Conservation (phyloP, 2,797 vertebrate genomes). For the Xenentodon cancila region DNA sequence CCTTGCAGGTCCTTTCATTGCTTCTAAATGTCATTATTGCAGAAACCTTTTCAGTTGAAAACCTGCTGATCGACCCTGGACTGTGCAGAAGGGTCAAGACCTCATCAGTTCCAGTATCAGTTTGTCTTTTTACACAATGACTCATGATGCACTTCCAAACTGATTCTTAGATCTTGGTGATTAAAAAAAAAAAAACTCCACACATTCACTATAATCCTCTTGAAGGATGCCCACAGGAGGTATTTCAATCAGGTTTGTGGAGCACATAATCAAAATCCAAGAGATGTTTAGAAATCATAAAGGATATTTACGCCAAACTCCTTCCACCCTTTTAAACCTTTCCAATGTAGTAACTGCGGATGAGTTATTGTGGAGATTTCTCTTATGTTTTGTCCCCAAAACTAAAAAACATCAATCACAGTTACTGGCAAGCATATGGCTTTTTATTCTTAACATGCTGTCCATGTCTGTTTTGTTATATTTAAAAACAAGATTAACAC, state of each 20-base stretch:
- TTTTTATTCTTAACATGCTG: not conserved
- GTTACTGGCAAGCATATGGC: not conserved
- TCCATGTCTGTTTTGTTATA: not conserved
- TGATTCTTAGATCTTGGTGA: not conserved
- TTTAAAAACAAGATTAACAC: constrained; percentile 2
- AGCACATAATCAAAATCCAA: not conserved
- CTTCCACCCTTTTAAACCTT: not conserved
- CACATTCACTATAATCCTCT: not conserved
- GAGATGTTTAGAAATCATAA: not conserved
- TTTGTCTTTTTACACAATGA: no score
- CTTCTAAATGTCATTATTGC: not conserved
- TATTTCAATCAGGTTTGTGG: not conserved
- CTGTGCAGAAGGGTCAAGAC: not conserved
- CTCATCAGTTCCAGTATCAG: not conserved
- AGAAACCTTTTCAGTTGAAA: not conserved
- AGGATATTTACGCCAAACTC: not conserved
- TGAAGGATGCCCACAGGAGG: not conserved
- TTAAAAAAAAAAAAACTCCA: not conserved
- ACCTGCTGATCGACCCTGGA: not conserved
- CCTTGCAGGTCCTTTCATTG: not conserved
- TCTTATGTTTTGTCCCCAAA: not conserved
- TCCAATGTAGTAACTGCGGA: not conserved
- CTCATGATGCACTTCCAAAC: not conserved
- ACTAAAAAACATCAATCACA: not conserved
- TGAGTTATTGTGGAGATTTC: not conserved